Evolutionary conservation across 2,888 invertebrate species (phyloP).

Genomic region (Lasioglossum lativentre): DNA sequence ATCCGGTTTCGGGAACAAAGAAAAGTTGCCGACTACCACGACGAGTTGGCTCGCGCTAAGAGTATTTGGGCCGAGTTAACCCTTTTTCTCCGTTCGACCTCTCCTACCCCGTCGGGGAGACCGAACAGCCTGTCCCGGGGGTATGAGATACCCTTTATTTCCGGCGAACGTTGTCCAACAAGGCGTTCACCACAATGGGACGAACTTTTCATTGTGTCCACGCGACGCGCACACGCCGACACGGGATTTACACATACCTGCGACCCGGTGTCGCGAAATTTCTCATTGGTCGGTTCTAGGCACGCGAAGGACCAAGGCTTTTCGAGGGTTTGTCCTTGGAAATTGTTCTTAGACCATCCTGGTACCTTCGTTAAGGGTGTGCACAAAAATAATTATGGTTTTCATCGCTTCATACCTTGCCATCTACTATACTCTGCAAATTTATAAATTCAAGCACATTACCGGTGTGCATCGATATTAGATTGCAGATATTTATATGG

Average conservation of each 20-base stretch:
- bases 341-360: background rate
- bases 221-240: slow-evolving; percentile 27
- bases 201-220: slow-evolving; percentile 80
- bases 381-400: no score
- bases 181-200: slow-evolving; percentile 77
- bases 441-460: background rate
- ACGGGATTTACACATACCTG: slow-evolving; percentile 17
- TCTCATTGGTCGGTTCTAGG: slow-evolving; percentile 4
- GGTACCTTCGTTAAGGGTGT: background rate
- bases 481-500: no score
- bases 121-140: slow-evolving; percentile 46
- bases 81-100: slow-evolving; percentile 65
- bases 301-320: background rate
- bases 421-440: background rate
- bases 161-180: slow-evolving; percentile 75
- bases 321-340: background rate
- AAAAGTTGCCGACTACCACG: slow-evolving; percentile 66
- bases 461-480: no score
- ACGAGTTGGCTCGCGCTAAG: slow-evolving; percentile 64
- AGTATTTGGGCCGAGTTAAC: slow-evolving; percentile 70
- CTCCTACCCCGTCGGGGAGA: slow-evolving; percentile 24
- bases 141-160: slow-evolving; percentile 71
- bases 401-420: background rate
- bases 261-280: slow-evolving; percentile 27
- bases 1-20: slow-evolving; percentile 64